These are phyloP conservation scores for Albula glossodonta DNA, from an alignment of 2,113 vertebrate species.

Conservation along the genomic window DNA sequence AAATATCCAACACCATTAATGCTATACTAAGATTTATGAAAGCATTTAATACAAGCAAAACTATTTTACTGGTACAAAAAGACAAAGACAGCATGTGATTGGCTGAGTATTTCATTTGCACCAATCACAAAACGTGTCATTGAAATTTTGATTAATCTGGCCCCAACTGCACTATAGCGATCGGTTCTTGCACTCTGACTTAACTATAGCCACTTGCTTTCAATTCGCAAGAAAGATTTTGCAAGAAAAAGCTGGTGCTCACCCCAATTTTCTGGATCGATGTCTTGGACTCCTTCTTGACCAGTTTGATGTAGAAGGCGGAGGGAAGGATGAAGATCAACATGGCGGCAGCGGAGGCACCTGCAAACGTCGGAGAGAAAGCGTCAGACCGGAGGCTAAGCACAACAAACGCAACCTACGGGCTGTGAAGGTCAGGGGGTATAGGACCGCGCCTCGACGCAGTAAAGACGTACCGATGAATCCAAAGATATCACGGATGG, in stretches of 20 bases:
- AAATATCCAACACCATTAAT: too few relatives aligned
- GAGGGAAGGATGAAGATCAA: slow-evolving; percentile 97
- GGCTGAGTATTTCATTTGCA: too few relatives aligned
- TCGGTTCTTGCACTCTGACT: background rate
- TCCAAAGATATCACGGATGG: slow-evolving; percentile 93
- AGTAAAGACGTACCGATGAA: slow-evolving; percentile 81
- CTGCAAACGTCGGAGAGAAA: slow-evolving; percentile 56
- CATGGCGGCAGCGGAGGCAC: slow-evolving; percentile 94
- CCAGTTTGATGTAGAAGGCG: slow-evolving; percentile 94
- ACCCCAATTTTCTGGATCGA: slow-evolving; percentile 96
- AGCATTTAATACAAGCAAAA: slow-evolving; percentile 6
- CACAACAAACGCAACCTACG: background rate
- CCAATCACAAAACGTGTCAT: too few relatives aligned
- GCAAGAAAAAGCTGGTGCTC: slow-evolving; percentile 46
- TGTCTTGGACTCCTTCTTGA: slow-evolving; percentile 92
- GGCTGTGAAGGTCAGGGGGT: background rate
- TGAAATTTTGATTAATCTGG: background rate
- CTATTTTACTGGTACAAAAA: too few relatives aligned
- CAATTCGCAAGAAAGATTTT: background rate
- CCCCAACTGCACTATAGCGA: background rate
- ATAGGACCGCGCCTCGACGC: background rate
- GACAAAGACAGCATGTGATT: too few relatives aligned
- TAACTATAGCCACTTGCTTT: background rate
- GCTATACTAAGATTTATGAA: too few relatives aligned
- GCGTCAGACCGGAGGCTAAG: background rate